Conservation (phyloP, 53 echinoderm and acorn worm species). For the Hippasteria phrygiana region DNA sequence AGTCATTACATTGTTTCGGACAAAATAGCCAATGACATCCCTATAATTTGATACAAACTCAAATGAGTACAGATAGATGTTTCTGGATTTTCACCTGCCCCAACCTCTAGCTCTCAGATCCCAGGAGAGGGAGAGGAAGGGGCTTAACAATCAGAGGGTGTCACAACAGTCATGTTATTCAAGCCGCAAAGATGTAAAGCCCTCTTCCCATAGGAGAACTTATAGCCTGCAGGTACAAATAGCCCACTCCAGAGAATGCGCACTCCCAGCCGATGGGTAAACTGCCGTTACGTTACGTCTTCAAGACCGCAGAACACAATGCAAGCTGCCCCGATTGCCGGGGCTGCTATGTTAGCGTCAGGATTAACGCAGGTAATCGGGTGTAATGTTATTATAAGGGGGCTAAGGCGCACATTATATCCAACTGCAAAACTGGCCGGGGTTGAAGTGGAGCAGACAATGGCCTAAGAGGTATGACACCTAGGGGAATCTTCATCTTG, state of each 20-base stretch:
- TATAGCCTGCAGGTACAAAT: constrained; percentile 22
- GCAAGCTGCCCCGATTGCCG: background rate
- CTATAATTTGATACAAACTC: background rate
- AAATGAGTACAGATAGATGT: background rate
- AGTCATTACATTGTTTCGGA: too few species aligned
- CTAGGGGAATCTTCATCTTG: background rate
- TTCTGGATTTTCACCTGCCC: background rate
- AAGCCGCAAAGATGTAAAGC: constrained; percentile 6
- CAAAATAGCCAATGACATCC: too few species aligned
- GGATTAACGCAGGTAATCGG: constrained; percentile 37
- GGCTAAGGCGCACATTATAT: background rate
- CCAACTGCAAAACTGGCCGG: constrained; percentile 19
- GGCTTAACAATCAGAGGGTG: background rate
- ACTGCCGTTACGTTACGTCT: background rate
- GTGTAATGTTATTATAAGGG: constrained; percentile 32
- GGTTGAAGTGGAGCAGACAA: background rate
- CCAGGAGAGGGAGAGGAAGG: background rate
- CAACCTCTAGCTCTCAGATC: background rate
- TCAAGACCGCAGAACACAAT: background rate
- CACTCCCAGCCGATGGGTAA: background rate
- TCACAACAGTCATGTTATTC: constrained; percentile 18
- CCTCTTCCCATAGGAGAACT: background rate
- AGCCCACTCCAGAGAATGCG: background rate
- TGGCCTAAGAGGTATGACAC: background rate
- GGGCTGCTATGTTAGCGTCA: background rate